phyloP scores from a whole-genome alignment of 2,888 invertebrate species.

The Ophion ventricosus region DNA sequence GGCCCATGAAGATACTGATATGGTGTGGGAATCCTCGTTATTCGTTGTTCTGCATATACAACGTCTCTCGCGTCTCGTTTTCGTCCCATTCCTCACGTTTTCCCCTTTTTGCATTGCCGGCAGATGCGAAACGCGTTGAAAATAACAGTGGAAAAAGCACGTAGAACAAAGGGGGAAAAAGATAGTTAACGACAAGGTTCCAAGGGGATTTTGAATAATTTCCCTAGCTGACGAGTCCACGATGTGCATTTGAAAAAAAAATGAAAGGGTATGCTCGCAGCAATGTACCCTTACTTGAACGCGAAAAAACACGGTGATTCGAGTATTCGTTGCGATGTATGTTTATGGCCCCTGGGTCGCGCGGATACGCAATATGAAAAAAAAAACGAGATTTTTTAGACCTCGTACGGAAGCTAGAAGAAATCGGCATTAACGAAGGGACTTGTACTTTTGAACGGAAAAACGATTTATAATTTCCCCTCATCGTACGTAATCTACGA shows the following conservation, averaged over 20 bases:
- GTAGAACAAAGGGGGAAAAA: constrained; percentile 50
- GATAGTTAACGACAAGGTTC: constrained; percentile 61
- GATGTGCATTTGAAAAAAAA: constrained; percentile 15
- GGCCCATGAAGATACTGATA: background rate
- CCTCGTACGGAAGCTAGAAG: background rate
- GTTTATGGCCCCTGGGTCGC: constrained; percentile 27
- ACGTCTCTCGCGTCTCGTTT: constrained; percentile 37
- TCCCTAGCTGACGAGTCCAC: constrained; percentile 60
- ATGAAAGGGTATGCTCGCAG: background rate
- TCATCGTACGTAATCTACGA: background rate
- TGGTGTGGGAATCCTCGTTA: background rate
- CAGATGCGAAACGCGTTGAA: constrained; percentile 52
- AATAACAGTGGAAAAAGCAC: background rate
- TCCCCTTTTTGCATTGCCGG: constrained; percentile 17
- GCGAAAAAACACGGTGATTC: constrained; percentile 44
- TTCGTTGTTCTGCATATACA: constrained; percentile 31
- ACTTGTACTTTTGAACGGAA: background rate
- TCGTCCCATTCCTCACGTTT: constrained; percentile 8
- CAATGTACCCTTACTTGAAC: constrained; percentile 15
- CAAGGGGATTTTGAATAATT: constrained; percentile 68
- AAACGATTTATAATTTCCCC: background rate
- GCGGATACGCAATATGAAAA: background rate
- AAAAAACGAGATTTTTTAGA: constrained; percentile 1
- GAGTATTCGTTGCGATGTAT: constrained; percentile 18
- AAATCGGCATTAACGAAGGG: background rate